Evolutionary conservation across 1,140 invertebrate species (phyloP).

Genomic region (Brachionus rubens): DNA sequence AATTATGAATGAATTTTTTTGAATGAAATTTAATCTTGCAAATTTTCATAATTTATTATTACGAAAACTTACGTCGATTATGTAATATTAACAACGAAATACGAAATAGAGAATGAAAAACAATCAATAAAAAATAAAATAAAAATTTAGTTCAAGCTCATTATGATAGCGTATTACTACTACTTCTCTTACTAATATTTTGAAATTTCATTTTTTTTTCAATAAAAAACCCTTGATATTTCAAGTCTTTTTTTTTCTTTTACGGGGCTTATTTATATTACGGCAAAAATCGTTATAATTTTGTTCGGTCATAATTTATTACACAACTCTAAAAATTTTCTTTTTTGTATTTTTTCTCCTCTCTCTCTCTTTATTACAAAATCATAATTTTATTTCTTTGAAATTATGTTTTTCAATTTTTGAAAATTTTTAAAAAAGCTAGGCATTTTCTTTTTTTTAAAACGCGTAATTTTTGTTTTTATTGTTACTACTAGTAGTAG

Average conservation of each 20-base stretch:
- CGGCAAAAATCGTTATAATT: too few relatives aligned
- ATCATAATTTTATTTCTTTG: conserved; percentile 38
- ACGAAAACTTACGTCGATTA: neutral
- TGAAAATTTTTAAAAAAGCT: neutral
- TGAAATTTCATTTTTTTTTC: neutral
- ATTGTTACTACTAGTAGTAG: too few relatives aligned
- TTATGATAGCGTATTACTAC: conserved; percentile 26
- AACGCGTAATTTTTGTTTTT: too few relatives aligned
- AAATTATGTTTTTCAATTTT: neutral
- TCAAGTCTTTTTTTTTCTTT: conserved; percentile 28
- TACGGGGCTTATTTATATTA: neutral
- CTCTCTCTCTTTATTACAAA: conserved; percentile 4
- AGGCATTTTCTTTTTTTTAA: too few relatives aligned
- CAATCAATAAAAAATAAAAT: neutral
- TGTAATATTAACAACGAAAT: conserved; percentile 30
- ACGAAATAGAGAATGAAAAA: too few relatives aligned
- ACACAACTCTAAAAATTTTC: conserved; percentile 2
- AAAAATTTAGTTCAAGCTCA: conserved; percentile 39
- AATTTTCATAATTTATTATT: conserved; percentile 41
- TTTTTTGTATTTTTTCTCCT: neutral
- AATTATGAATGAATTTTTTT: too few relatives aligned
- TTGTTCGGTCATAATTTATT: conserved; percentile 40
- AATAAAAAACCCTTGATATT: conserved; percentile 43
- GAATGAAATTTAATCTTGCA: too few relatives aligned
- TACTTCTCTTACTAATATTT: neutral